Evolutionary conservation across 2,888 invertebrate genomes (phyloP).

Genomic region (Drosophila anomelani): DNA sequence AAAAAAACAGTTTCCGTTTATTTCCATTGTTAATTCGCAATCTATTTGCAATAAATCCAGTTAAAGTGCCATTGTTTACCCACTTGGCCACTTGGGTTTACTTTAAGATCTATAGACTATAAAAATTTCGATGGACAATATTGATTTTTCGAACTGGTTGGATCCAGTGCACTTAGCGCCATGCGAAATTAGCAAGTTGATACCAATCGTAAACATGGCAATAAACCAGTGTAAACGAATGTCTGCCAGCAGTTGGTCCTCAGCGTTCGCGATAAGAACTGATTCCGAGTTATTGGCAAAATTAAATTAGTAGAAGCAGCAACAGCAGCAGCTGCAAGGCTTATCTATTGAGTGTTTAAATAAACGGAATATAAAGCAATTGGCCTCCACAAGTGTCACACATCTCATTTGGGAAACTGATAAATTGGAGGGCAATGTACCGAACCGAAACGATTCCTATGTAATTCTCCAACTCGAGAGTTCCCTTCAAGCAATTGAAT

Average conservation of each 20-base stretch:
- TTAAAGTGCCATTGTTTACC: constrained; percentile 30
- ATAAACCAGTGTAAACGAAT: constrained; percentile 38
- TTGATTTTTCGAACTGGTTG: constrained; percentile 72
- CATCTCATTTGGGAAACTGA: constrained; percentile 24
- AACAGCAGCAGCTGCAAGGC: background rate
- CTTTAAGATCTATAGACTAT: constrained; percentile 16
- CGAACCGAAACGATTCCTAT: constrained; percentile 10
- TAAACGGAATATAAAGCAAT: constrained; percentile 13
- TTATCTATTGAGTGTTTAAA: constrained; percentile 35
- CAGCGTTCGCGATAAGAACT: constrained; percentile 32
- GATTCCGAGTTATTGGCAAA: constrained; percentile 36
- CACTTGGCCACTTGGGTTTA: constrained; percentile 15
- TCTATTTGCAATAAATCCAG: constrained; percentile 23
- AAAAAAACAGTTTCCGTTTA: constrained; percentile 15
- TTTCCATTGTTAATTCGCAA: constrained; percentile 59
- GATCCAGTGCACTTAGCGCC: constrained; percentile 76
- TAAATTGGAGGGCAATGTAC: constrained; percentile 34
- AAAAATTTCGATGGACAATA: constrained; percentile 38
- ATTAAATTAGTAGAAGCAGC: constrained; percentile 29
- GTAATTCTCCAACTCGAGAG: constrained; percentile 17
- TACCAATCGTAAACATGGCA: constrained; percentile 53
- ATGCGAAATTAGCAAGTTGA: constrained; percentile 44
- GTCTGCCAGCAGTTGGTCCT: constrained; percentile 25
- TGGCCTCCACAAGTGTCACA: constrained; percentile 4
- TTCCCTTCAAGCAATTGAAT: constrained; percentile 26